phyloP scores from a whole-genome alignment of 1,140 invertebrate species.

The Ceratina australensis region DNA sequence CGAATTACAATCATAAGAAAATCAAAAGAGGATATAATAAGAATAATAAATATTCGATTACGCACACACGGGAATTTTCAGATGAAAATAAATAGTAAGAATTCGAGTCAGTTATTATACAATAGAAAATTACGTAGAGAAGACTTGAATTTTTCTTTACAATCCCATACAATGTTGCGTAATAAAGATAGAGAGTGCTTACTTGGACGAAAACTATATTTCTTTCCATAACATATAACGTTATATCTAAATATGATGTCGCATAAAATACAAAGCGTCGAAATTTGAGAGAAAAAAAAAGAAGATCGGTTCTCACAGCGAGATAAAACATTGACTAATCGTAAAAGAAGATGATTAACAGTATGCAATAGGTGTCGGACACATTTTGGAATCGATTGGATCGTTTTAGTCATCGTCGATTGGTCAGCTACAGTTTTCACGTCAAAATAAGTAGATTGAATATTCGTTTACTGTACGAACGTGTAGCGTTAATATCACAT shows the following conservation, averaged over 20 bases:
- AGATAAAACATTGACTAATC: conserved; percentile 11
- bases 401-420: conserved; percentile 41
- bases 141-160: conserved; percentile 3
- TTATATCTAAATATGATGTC: conserved; percentile 14
- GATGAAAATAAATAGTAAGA: conserved; percentile 39
- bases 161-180: neutral
- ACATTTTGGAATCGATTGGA: conserved; percentile 56
- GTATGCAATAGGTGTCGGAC: conserved; percentile 56
- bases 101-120: conserved; percentile 10
- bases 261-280: conserved; percentile 27
- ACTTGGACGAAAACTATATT: neutral
- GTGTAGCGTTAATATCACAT: conserved; percentile 57
- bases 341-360: conserved; percentile 47
- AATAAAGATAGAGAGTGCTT: neutral
- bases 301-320: neutral
- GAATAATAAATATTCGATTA: conserved; percentile 30
- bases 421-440: conserved; percentile 49
- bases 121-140: conserved; percentile 21
- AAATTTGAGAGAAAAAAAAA: conserved; percentile 25
- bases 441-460: conserved; percentile 41
- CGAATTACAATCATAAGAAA: conserved; percentile 20
- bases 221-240: conserved; percentile 21
- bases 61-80: conserved; percentile 13
- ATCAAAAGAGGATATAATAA: neutral
- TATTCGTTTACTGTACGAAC: conserved; percentile 44